Conservation (phyloP, 2,888 invertebrate genomes). For the Agapetus fuscipes region DNA sequence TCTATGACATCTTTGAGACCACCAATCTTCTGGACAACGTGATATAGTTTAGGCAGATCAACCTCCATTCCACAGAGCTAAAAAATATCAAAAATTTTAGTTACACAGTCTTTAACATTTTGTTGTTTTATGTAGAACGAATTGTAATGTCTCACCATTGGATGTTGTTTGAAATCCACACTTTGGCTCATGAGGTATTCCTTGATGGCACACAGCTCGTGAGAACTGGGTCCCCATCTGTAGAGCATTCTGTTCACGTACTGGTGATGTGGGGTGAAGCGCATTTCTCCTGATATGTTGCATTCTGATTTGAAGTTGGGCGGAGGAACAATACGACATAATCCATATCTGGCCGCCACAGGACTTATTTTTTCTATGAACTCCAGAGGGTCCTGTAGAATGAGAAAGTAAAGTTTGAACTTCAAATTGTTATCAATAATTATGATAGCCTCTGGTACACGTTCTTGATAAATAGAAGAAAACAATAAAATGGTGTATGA, state of each 20-base stretch:
- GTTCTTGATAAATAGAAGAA: too few relatives aligned
- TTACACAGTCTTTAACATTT: conserved; percentile 3
- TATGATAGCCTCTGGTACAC: too few relatives aligned
- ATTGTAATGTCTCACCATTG: conserved; percentile 68
- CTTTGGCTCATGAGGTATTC: conserved; percentile 71
- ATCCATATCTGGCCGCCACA: conserved; percentile 69
- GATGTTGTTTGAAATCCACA: conserved; percentile 62
- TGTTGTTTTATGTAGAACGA: too few relatives aligned
- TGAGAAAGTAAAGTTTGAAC: too few relatives aligned
- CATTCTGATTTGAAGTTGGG: conserved; percentile 77
- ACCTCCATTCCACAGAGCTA: conserved; percentile 86
- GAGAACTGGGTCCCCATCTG: conserved; percentile 82
- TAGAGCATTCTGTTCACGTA: conserved; percentile 80
- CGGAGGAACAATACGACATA: conserved; percentile 84
- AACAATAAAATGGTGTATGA: too few relatives aligned
- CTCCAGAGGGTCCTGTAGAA: conserved; percentile 62
- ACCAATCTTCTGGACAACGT: conserved; percentile 74
- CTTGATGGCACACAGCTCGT: conserved; percentile 76
- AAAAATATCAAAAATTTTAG: conserved; percentile 21
- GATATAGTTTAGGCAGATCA: conserved; percentile 76
- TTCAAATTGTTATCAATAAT: too few relatives aligned
- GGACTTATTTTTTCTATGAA: conserved; percentile 74
- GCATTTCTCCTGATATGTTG: conserved; percentile 71
- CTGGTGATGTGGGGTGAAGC: conserved; percentile 83
- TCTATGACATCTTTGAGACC: conserved; percentile 81